Conservation (phyloP, 1,140 invertebrate genomes). For the Tachypleus tridentatus region DNA sequence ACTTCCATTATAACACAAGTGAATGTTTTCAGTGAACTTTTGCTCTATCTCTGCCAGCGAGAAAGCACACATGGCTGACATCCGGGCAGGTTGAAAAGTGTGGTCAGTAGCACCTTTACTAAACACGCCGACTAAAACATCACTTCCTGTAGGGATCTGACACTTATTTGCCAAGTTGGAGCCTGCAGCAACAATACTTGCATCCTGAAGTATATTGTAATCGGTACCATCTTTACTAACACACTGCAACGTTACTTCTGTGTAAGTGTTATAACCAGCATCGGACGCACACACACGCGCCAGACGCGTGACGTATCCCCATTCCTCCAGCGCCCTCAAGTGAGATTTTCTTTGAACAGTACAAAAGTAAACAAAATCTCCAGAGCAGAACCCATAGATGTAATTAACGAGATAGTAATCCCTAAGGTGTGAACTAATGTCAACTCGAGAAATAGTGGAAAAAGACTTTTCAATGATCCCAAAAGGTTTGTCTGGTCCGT, state of each 20-base stretch:
- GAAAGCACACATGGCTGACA: constrained; percentile 58
- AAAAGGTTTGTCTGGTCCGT: constrained; percentile 55
- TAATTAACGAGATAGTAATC: constrained; percentile 91
- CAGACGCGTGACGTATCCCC: constrained; percentile 79
- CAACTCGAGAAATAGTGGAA: constrained; percentile 47
- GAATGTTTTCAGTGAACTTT: constrained; percentile 89
- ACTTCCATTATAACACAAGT: constrained; percentile 91
- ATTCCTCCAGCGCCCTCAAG: constrained; percentile 65
- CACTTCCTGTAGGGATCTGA: constrained; percentile 30
- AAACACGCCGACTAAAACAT: constrained; percentile 69
- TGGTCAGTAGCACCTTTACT: constrained; percentile 64
- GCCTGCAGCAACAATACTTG: constrained; percentile 67
- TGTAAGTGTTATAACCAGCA: constrained; percentile 82
- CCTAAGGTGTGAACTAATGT: constrained; percentile 66
- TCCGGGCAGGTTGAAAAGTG: constrained; percentile 52
- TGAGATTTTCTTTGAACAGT: constrained; percentile 89
- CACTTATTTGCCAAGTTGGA: constrained; percentile 61
- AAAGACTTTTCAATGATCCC: constrained; percentile 60
- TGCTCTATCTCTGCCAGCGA: constrained; percentile 70
- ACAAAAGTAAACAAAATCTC: constrained; percentile 86
- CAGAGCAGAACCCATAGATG: constrained; percentile 88
- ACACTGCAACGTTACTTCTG: constrained; percentile 69
- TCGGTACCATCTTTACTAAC: constrained; percentile 42
- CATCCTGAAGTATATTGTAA: constrained; percentile 85
- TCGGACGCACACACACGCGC: constrained; percentile 87